These are phyloP conservation scores for Watsonalla binaria DNA, from an alignment of 2,888 invertebrate genomes.

Conservation along the genomic window DNA sequence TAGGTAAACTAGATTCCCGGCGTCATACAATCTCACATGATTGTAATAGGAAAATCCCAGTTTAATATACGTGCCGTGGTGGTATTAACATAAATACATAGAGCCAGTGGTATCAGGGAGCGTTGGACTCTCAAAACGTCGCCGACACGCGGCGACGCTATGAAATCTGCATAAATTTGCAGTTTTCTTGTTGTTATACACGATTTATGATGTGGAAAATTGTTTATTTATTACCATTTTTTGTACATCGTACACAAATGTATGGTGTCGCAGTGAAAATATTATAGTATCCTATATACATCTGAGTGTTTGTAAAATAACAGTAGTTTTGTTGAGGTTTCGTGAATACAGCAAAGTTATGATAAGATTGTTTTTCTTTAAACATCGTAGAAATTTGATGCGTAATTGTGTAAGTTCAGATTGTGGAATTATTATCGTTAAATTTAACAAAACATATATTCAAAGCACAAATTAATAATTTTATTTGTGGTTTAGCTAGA, in stretches of 20 bases:
- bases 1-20: slow-evolving; percentile 10
- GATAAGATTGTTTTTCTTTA: too few species aligned
- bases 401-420: too few species aligned
- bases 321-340: not conserved
- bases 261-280: slow-evolving; percentile 1
- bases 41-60: slow-evolving; percentile 44
- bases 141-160: slow-evolving; percentile 49
- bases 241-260: slow-evolving; percentile 16
- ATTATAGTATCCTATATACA: not conserved
- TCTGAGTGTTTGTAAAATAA: not conserved
- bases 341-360: not conserved
- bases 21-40: slow-evolving; percentile 22
- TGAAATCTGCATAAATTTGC: slow-evolving; percentile 72
- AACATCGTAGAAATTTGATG: too few species aligned
- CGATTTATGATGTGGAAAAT: slow-evolving; percentile 63
- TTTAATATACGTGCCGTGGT: slow-evolving; percentile 44
- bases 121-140: slow-evolving; percentile 35
- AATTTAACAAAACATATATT: too few species aligned
- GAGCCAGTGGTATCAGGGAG: slow-evolving; percentile 34
- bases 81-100: slow-evolving; percentile 52
- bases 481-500: too few species aligned
- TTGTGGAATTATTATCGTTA: too few species aligned
- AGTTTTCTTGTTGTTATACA: slow-evolving; percentile 65
- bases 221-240: slow-evolving; percentile 60
- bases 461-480: too few species aligned